Evolutionary conservation across 2,113 vertebrate species (phyloP), one percentile per base, ranked within the genome.

Genomic region (Talpa occidentalis): DNA sequence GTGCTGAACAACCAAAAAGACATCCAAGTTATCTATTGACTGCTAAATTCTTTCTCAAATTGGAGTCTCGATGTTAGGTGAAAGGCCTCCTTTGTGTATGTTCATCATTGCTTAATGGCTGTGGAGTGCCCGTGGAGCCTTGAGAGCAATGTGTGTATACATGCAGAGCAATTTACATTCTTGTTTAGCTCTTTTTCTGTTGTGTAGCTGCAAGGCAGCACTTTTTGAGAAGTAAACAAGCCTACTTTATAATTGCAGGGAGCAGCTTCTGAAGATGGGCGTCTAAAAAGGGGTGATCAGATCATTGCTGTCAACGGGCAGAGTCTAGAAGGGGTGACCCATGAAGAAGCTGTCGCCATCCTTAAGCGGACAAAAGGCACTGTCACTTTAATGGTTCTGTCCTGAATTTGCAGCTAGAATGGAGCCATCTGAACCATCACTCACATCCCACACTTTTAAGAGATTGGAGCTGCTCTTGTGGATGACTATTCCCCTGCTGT

Each of bases 281-380:
- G 98, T 35, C 98, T 99, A 77, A 99, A 99, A 96, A 98, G 99
- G 0, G 99, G 99, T 0, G 99, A 99, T 98, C 99, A 99, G 97
- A 99, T 99, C 88, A 99, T 99, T 94, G 99, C 99, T 1, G 99
- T 99, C 73, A 99, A 99, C 19, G 99, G 99, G 26, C 99, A 99
- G 97, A 99, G 98, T 90, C 98, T 99, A 87, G 99, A 99, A 94
- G 99, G 99, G 1, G 99, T 99, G 32, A 99, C 99, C 26, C 99
- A 99, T 1, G 99, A 99, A 97, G 99, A 99, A 95, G 99, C 99
- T 0, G 99, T 99, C 5, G 98, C 99, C 94, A 99, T 99, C 97
- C 98, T 99, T 93, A 99, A 99, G 97, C 98, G 98, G 97, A 99
- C 99, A 95, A 99, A 99, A 98, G 99, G 99, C 97, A 98, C 98